phyloP scores from a whole-genome alignment of 2,888 invertebrate genomes.

The Drosophila quasianomalipes region DNA sequence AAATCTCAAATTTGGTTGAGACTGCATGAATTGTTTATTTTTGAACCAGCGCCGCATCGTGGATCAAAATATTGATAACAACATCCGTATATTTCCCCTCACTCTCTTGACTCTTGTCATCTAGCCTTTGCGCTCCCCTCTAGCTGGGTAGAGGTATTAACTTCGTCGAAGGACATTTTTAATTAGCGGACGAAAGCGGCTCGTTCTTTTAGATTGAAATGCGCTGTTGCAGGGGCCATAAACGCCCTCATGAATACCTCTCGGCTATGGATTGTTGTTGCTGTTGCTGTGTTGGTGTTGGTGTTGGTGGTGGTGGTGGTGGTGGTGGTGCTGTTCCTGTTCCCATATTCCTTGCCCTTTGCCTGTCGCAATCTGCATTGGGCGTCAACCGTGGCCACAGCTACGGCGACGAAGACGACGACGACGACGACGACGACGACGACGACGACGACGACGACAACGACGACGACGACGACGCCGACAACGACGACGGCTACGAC shows the following conservation, averaged over 20 bases:
- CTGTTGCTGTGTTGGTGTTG: constrained; percentile 43
- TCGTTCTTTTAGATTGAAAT: constrained; percentile 65
- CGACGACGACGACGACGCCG: constrained; percentile 22
- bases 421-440: constrained; percentile 19
- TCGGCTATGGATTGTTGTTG: constrained; percentile 29
- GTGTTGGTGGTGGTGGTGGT: constrained; percentile 40
- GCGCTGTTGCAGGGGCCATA: constrained; percentile 49
- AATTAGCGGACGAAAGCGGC: constrained; percentile 70
- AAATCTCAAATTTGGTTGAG: not conserved
- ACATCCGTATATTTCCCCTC: constrained; percentile 1
- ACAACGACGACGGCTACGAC: constrained; percentile 25
- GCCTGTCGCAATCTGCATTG: constrained; percentile 69
- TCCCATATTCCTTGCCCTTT: constrained; percentile 36
- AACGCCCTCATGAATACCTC: constrained; percentile 67
- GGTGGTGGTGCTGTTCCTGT: constrained; percentile 44
- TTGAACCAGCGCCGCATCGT: not conserved
- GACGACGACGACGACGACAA: constrained; percentile 22
- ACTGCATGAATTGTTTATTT: not conserved
- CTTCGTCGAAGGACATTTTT: constrained; percentile 70
- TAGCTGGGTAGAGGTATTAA: constrained; percentile 25
- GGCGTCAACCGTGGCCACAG: constrained; percentile 59
- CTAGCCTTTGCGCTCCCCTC: not conserved
- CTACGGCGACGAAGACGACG: constrained; percentile 8
- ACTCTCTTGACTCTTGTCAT: not conserved
- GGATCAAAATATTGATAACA: not conserved